phyloP scores from a whole-genome alignment of 1,140 invertebrate species.

The Ptiloglossa arizonensis region DNA sequence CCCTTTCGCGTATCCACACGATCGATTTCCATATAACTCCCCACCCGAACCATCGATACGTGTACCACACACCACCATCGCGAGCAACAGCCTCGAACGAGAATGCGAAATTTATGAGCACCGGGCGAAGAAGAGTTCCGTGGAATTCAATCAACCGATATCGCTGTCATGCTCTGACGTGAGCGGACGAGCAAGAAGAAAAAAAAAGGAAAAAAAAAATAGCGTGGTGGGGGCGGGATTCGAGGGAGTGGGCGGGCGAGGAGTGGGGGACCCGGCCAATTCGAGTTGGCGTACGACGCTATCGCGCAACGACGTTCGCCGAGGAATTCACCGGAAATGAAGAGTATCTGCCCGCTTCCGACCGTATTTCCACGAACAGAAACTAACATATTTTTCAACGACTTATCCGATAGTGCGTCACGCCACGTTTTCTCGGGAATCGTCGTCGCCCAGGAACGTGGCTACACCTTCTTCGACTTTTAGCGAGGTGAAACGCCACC shows the following conservation, averaged over 20 bases:
- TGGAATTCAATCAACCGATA: constrained; percentile 37
- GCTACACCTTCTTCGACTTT: background rate
- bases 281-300: background rate
- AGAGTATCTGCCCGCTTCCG: constrained; percentile 12
- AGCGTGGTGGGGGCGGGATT: no score
- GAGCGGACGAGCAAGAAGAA: background rate
- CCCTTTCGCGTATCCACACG: constrained; percentile 16
- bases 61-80: no score
- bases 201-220: background rate
- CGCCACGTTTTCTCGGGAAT: background rate
- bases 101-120: constrained; percentile 26
- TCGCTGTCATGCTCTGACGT: constrained; percentile 5
- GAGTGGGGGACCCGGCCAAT: background rate
- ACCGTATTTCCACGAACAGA: constrained; percentile 21
- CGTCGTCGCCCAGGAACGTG: background rate
- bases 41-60: no score
- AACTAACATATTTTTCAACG: constrained; percentile 1
- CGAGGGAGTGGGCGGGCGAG: background rate
- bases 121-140: background rate
- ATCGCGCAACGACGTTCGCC: background rate
- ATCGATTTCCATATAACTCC: constrained; percentile 19
- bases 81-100: background rate
- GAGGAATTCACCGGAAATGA: constrained; percentile 10
- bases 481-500: background rate
- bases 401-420: background rate